Base-by-base conservation (phyloP, 2,888 invertebrate species). In the Choristoneura rosaceana region DNA sequence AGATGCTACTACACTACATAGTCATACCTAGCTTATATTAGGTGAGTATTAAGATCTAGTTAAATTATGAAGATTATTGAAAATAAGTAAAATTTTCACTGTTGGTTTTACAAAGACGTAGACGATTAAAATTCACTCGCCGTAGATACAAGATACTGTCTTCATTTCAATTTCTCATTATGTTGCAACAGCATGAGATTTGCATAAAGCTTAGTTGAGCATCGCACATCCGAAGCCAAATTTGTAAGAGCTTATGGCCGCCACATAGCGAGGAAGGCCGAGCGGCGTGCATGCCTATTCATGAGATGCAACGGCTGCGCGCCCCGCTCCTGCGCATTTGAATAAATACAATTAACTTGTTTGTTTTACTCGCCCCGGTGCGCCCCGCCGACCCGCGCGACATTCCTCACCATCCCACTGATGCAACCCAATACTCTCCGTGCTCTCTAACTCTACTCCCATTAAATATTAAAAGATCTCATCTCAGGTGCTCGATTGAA, bases 291-390 rank as follows among this genome's bases (percentile, higher is more conserved):
- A 90, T 91, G 89, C 87, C 83, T 93, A 94, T 94, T 92, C 92
- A 93, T 93, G 92, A 93, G 87, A 74, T 74, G 83, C 86, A 86
- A 84, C 91, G 90, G 90, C 91, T 89, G 92, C 84, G 83, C 83
- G 75, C 81, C 82, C 78, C 84, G 83, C 85, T 84, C 84, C 81
- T 80, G 81, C 87, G 81, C 89, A 93, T 94, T 93, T 93, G 90
- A 94, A 94, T 93, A 94, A 93, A 93, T 92, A 94, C 93, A 93
- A 94, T 94, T 94, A 93, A 91, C 92, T 94, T 93, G 92, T 94
- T 93, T 94, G 93, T 92, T 93, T 93, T 92, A 87, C 88, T 86
- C 86, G 85, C 83, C 87, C 85, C 80, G 84, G 82, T 82, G 86
- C 88, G 86, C 88, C 88, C 88, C 79, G 83, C 84, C 85, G 84